phyloP scores from a whole-genome alignment of 2,888 invertebrate species.

The Cosmia pyralina region DNA sequence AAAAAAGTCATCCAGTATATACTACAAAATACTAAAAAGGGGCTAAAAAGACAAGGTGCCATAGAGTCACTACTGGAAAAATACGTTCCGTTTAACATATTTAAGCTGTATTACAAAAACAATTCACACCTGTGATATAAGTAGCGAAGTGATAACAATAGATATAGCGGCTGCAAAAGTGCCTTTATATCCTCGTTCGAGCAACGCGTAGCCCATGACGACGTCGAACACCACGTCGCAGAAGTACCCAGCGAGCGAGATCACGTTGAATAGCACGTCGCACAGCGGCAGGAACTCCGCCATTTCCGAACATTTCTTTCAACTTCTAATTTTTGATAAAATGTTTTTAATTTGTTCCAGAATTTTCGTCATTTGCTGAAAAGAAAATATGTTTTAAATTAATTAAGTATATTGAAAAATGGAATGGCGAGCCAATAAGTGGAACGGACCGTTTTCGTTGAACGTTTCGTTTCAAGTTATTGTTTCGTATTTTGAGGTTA shows the following conservation, averaged over 20 bases:
- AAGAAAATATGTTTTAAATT: slow-evolving; percentile 23
- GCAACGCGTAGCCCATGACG: slow-evolving; percentile 95
- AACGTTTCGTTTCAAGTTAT: slow-evolving; percentile 34
- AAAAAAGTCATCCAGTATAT: no score
- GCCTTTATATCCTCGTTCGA: slow-evolving; percentile 91
- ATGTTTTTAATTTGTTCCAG: slow-evolving; percentile 58
- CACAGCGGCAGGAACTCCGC: slow-evolving; percentile 97
- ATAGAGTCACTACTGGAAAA: background rate
- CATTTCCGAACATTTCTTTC: slow-evolving; percentile 87
- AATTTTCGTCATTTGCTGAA: slow-evolving; percentile 67
- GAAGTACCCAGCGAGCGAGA: slow-evolving; percentile 96
- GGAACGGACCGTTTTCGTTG: slow-evolving; percentile 29
- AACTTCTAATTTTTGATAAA: slow-evolving; percentile 57
- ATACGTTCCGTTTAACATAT: slow-evolving; percentile 4
- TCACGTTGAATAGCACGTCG: slow-evolving; percentile 97
- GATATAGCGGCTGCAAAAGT: slow-evolving; percentile 93
- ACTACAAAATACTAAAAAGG: background rate
- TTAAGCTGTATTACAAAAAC: background rate
- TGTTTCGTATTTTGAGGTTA: background rate
- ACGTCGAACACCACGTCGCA: slow-evolving; percentile 97
- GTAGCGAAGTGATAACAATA: slow-evolving; percentile 93
- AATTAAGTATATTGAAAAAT: slow-evolving; percentile 18
- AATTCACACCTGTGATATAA: slow-evolving; percentile 92
- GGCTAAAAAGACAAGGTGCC: slow-evolving; percentile 9
- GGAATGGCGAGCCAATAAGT: slow-evolving; percentile 39